Percentiles rank a stretch among this genome's conserved stretches.
Evolutionary conservation across 1,140 invertebrate genomes (phyloP).

Genomic region (Papilio dardanus): DNA sequence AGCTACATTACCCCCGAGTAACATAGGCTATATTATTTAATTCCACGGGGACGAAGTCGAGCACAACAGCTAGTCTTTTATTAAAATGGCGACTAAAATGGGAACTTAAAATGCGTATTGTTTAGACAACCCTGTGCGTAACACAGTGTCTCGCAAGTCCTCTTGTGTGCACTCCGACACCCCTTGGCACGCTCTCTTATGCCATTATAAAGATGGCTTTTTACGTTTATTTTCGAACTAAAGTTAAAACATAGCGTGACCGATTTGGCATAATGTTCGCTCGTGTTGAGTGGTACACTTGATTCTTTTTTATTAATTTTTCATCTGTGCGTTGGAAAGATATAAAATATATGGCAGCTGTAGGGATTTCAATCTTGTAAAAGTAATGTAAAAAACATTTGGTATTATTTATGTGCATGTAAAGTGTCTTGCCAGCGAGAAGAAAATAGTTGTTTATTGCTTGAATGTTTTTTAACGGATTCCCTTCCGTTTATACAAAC

Average conservation of each 20-base stretch:
- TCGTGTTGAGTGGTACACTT: conserved; percentile 42
- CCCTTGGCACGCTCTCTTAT: conserved; percentile 54
- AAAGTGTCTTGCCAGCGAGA: neutral
- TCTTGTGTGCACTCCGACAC: conserved; percentile 17
- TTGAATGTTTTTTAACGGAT: neutral
- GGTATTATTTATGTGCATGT: neutral
- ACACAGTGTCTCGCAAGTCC: neutral
- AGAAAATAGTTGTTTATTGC: neutral
- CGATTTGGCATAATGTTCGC: conserved; percentile 55
- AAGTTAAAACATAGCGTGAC: conserved; percentile 56
- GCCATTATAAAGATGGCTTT: conserved; percentile 27
- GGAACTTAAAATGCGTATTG: neutral
- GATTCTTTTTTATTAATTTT: conserved; percentile 38
- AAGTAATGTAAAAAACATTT: neutral
- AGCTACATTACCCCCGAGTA: too few relatives aligned
- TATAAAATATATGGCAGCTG: conserved; percentile 29
- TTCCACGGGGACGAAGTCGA: too few relatives aligned
- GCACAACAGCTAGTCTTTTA: too few relatives aligned
- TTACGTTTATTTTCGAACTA: conserved; percentile 39
- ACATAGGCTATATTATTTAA: too few relatives aligned
- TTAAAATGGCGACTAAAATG: neutral
- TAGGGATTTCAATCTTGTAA: conserved; percentile 22
- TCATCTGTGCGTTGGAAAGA: neutral
- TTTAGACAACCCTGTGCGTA: conserved; percentile 18
- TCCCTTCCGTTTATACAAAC: too few relatives aligned